phyloP scores from a whole-genome alignment of 2,113 vertebrate genomes.

The Monopterus albus region DNA sequence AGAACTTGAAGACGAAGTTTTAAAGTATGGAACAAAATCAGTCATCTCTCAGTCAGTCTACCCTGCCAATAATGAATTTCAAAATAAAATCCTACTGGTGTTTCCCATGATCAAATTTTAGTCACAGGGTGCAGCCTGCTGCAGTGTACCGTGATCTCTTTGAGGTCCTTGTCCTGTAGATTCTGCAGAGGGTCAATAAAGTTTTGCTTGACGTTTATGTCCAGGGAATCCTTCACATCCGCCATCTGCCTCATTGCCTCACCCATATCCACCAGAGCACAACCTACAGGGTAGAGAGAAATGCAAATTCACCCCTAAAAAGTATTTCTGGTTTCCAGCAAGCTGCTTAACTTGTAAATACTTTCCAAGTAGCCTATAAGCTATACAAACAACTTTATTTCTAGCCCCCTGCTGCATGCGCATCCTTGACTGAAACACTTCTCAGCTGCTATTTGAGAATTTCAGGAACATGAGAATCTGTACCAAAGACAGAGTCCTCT shows the following conservation, averaged over 20 bases:
- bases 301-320: no score
- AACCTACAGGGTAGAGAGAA: constrained; percentile 75
- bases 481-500: constrained; percentile 91
- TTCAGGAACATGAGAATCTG: background rate
- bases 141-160: constrained; percentile 89
- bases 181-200: constrained; percentile 94
- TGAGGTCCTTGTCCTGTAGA: constrained; percentile 95
- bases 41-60: no score
- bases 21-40: background rate
- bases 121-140: background rate
- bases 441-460: background rate
- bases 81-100: no score
- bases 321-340: background rate
- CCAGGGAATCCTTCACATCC: constrained; percentile 93
- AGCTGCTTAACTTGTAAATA: no score
- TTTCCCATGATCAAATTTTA: no score
- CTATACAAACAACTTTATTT: background rate
- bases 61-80: no score
- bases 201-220: constrained; percentile 94
- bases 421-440: no score
- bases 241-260: constrained; percentile 95
- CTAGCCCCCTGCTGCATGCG: background rate
- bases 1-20: background rate
- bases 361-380: no score
- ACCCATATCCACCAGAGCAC: constrained; percentile 88